Percentiles rank a stretch among this genome's conserved stretches.
These are phyloP conservation scores for Platysteira castanea DNA, from an alignment of 2,113 vertebrate species.

Conservation along the genomic window DNA sequence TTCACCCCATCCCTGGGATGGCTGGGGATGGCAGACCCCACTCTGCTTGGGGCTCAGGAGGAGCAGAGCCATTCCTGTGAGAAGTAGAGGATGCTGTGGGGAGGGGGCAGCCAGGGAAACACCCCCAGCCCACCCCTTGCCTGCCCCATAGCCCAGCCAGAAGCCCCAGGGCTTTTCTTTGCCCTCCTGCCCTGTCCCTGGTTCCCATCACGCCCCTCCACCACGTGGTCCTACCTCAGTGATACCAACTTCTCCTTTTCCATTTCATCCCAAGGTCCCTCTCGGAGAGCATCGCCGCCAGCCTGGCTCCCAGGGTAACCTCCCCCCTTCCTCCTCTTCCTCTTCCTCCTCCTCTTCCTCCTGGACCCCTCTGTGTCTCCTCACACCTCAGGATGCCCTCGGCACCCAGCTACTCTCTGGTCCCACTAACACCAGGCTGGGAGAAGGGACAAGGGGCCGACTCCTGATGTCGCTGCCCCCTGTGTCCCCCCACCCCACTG, in stretches of 20 bases:
- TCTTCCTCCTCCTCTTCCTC: constrained; percentile 14
- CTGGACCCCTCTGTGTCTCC: constrained; percentile 66
- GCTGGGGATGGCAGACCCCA: neutral
- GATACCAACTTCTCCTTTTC: constrained; percentile 75
- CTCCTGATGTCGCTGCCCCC: neutral
- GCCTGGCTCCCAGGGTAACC: constrained; percentile 86
- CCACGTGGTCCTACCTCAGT: neutral
- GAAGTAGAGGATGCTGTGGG: neutral
- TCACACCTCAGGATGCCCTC: constrained; percentile 74
- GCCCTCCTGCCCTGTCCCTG: neutral
- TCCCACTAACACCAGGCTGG: constrained; percentile 62
- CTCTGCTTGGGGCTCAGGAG: neutral
- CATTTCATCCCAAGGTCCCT: constrained; percentile 84
- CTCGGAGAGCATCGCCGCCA: constrained; percentile 74
- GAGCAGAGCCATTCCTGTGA: neutral
- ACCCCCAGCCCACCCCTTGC: neutral
- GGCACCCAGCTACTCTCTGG: neutral
- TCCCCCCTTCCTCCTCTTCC: constrained; percentile 56
- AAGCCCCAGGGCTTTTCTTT: neutral
- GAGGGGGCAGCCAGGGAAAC: neutral
- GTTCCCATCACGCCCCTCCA: neutral
- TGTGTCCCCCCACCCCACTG: neutral
- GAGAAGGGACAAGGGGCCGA: neutral
- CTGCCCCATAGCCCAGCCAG: neutral
- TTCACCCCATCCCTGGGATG: neutral